Percentiles rank a stretch among this genome's conserved stretches.
phyloP scores from a whole-genome alignment of 1,140 invertebrate species.

The Drosophila kurseongensis region DNA sequence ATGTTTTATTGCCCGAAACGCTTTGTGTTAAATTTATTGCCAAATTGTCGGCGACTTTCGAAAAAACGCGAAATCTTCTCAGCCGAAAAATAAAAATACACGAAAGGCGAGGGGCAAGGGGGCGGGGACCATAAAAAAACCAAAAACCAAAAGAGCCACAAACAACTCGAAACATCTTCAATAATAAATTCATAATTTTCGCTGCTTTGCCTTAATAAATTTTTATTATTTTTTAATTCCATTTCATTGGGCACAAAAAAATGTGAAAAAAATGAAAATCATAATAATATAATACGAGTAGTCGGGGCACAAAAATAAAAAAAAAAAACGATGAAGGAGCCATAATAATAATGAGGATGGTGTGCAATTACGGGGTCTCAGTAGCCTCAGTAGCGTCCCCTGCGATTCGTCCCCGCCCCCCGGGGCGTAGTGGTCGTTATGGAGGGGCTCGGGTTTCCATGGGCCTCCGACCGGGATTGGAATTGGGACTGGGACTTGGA shows the following conservation, averaged over 20 bases:
- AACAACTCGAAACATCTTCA: conserved; percentile 47
- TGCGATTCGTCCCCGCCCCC: conserved; percentile 36
- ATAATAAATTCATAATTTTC: conserved; percentile 81
- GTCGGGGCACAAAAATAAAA: conserved; percentile 33
- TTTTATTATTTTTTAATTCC: conserved; percentile 82
- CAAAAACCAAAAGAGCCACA: conserved; percentile 42
- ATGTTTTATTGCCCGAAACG: conserved; percentile 76
- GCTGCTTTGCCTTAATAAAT: conserved; percentile 76
- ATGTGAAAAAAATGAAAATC: conserved; percentile 36
- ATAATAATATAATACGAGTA: conserved; percentile 67
- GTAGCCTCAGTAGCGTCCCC: conserved; percentile 49
- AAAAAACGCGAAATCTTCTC: conserved; percentile 64
- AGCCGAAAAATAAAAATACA: conserved; percentile 2
- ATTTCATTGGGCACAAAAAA: conserved; percentile 53
- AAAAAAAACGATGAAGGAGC: conserved; percentile 26
- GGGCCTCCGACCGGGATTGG: conserved; percentile 2
- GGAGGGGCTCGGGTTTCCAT: not conserved
- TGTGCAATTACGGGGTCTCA: conserved; percentile 47
- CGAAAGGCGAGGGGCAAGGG: not conserved
- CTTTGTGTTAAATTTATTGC: conserved; percentile 76
- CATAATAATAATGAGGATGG: conserved; percentile 42
- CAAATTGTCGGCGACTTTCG: conserved; percentile 78
- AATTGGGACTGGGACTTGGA: conserved; percentile 1
- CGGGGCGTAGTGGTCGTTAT: conserved; percentile 26
- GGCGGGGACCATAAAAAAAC: conserved; percentile 53